A percentile compares a stretch with the other conserved stretches of the same genome.
Evolutionary conservation across 2,888 invertebrate genomes (phyloP).

Genomic region (Elysia crispata): DNA sequence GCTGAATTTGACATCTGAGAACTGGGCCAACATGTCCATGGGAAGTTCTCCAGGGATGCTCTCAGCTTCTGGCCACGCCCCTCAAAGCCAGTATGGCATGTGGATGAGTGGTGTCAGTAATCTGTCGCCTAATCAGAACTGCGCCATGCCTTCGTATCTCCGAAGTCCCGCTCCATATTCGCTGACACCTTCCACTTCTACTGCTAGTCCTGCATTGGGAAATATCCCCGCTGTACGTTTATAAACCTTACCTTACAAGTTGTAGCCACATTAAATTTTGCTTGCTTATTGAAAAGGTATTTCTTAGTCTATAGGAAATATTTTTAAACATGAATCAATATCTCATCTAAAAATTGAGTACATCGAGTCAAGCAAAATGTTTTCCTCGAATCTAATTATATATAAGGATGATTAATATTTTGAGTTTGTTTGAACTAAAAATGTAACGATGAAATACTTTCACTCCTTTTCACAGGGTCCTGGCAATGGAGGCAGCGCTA

Average conservation of each 20-base stretch:
- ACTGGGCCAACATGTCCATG: slow-evolving; percentile 69
- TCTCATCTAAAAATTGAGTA: no score
- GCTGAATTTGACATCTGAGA: slow-evolving; percentile 66
- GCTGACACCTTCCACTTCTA: slow-evolving; percentile 59
- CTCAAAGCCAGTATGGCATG: slow-evolving; percentile 64
- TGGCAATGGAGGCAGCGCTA: slow-evolving; percentile 34
- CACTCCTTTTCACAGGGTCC: slow-evolving; percentile 5
- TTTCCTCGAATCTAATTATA: neutral
- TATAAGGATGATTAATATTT: neutral
- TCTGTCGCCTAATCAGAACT: slow-evolving; percentile 70
- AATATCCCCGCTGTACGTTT: slow-evolving; percentile 33
- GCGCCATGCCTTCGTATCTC: slow-evolving; percentile 71
- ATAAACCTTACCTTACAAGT: no score
- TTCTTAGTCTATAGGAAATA: no score
- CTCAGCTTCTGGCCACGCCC: slow-evolving; percentile 55
- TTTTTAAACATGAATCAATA: no score
- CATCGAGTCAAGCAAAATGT: neutral
- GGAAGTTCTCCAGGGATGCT: slow-evolving; percentile 48
- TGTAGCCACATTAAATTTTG: neutral
- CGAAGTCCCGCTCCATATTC: slow-evolving; percentile 63
- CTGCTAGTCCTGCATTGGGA: slow-evolving; percentile 47
- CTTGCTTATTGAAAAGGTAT: no score
- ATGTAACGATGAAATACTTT: neutral
- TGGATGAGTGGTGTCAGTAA: slow-evolving; percentile 71
- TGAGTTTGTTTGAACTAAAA: neutral